Base-by-base conservation (phyloP, 2,113 vertebrate genomes). In the Micromys minutus region DNA sequence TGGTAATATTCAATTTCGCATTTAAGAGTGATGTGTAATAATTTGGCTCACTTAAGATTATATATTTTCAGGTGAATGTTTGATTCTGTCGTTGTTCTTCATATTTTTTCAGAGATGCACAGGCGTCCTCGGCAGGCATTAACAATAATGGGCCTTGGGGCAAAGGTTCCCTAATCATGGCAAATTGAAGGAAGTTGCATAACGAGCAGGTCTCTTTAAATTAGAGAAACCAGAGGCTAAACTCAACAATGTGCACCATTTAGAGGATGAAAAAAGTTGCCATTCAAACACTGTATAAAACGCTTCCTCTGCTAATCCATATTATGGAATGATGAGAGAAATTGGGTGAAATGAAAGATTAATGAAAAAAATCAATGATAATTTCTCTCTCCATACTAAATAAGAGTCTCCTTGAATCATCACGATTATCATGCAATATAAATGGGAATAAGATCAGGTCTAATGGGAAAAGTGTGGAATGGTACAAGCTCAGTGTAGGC, bases 301-400 rank as follows among this genome's bases (percentile, higher is more conserved):
- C 88, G 83, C 89, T 96, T 96, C 97, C 93, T 95, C 95, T 97
- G 97, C 96, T 98, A 98, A 98, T 98, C 97, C 74, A 96, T 98
- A 98, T 97, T 95, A 94, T 80, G 94, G 85, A 93, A 98, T 98
- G 97, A 98, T 98, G 96, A 98, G 95, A 98, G 97, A 98, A 98
- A 97, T 98, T 97, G 98, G 97, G 97, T 97, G 97, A 98, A 98
- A 98, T 97, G 95, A 96, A 96, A 98, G 98, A 98, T 98, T 98
- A 98, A 98, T 98, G 98, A 97, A 98, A 98, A 86, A 95, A 98
- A 97, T 98, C 97, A 97, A 96, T 98, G 96, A 91, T 94, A 96
- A 98, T 98, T 98, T 98, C 95, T 95, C 75, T 97, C 96, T 96
- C 97, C 98, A 97, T 98, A 95, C 97, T 97, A 98, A 98, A 97